These are phyloP conservation scores for Tympanuchus pallidicinctus DNA, from an alignment of 2,113 vertebrate species.

Conservation along the genomic window DNA sequence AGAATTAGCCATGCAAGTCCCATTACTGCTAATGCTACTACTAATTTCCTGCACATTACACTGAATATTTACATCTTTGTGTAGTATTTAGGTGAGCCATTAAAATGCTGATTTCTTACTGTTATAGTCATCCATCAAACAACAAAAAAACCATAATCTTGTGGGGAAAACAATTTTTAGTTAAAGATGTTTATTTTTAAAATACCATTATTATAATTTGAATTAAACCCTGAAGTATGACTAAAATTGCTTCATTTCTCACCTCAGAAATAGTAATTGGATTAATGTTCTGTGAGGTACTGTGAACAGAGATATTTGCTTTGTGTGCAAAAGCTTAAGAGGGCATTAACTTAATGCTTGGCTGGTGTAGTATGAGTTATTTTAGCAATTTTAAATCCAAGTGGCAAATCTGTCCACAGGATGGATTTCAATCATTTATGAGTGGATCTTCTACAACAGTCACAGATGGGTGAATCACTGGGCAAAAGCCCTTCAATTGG, in stretches of 20 bases:
- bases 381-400: background rate
- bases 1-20: constrained; percentile 16
- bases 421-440: background rate
- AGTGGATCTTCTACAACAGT: background rate
- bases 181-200: background rate
- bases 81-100: constrained; percentile 2
- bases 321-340: background rate
- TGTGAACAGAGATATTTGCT: background rate
- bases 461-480: background rate
- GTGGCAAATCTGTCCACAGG: background rate
- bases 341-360: background rate
- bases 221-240: background rate
- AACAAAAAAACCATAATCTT: background rate
- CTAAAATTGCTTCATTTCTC: background rate
- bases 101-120: background rate
- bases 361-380: background rate
- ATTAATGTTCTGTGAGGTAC: background rate
- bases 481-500: background rate
- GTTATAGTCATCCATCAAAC: background rate
- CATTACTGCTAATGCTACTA: constrained; percentile 18
- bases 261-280: background rate
- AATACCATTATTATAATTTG: background rate
- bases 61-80: constrained; percentile 35
- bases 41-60: constrained; percentile 18
- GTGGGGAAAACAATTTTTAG: background rate